Evolutionary conservation across 1,140 invertebrate genomes (phyloP), one percentile per base, ranked within the genome.

Genomic region (Heliconius hermathena): DNA sequence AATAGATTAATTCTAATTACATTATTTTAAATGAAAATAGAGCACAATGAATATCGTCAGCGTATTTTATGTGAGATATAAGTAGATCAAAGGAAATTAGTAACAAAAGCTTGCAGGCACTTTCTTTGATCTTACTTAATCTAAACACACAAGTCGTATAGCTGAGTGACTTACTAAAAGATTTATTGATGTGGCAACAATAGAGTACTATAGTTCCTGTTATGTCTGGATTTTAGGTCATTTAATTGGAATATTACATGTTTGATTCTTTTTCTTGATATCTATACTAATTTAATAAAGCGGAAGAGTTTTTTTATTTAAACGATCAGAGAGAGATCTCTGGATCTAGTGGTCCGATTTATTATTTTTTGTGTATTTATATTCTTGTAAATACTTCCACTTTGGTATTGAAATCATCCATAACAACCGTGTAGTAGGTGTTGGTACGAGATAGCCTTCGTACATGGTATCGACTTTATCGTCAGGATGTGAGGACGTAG

Each of bases 81-180:
- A 60, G 22, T 60, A 60, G 57, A 60, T 60, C 54, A 60, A 60
- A 60, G 54, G 54, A 22, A 60, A 22, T 60, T 60, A 22, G 54
- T 60, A 60, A 60, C 54, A 60, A 60, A 60, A 60, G 54, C 54
- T 60, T 60, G 54, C 54, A 60, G n/a, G n/a, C 54, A 60, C 54
- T 60, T 54, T 60, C 54, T 60, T 60, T 60, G 57, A 60, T 60
- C 22, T 60, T 26, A 60, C 57, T 60, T 60, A 60, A 60, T 60
- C 57, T 26, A 26, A 60, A 60, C 57, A 60, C 22, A 26, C 8
- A 60, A 60, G 9, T 60, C 57, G 57, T 57, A 9, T 41, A 41
- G 22, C 22, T n/a, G 57, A 60, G 57, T 60, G 22, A 60, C 22
- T 57, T 57, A 57, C 54, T 57, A 57, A 22, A 22, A 57, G 54